A percentile compares a stretch with the other conserved stretches of the same genome.
Evolutionary conservation across 1,140 invertebrate species (phyloP).

Genomic region (Heliconius eleuchia): DNA sequence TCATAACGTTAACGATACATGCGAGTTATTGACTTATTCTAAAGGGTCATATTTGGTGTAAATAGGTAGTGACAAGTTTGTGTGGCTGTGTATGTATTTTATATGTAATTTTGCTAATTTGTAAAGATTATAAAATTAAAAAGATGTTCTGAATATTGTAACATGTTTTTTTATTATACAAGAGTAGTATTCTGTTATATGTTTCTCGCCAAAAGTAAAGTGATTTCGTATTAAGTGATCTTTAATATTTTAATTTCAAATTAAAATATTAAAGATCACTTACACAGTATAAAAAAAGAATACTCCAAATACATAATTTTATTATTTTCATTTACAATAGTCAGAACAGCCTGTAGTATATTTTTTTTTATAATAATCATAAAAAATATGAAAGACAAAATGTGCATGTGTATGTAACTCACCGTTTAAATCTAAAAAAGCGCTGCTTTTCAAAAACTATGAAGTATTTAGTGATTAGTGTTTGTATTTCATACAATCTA

Average conservation of each 20-base stretch:
- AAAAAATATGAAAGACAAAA: neutral
- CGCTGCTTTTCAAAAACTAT: slow-evolving; percentile 5
- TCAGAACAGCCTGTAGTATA: neutral
- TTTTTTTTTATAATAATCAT: neutral
- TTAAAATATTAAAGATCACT: too few species aligned
- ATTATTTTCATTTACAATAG: neutral
- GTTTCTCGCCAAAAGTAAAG: too few species aligned
- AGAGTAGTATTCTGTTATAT: too few species aligned
- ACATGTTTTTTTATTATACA: neutral
- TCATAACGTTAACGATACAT: neutral
- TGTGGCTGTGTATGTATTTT: neutral
- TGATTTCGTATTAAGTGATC: too few species aligned
- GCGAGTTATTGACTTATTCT: neutral
- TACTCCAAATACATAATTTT: too few species aligned
- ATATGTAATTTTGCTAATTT: neutral
- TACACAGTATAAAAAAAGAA: too few species aligned
- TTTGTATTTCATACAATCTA: neutral
- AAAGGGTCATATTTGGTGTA: neutral
- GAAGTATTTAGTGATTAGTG: slow-evolving; percentile 7
- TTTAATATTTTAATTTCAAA: too few species aligned
- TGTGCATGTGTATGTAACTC: neutral
- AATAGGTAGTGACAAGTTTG: neutral
- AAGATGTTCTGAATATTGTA: neutral
- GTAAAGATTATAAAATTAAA: neutral
- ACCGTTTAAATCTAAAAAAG: neutral